A percentile compares a stretch with the other conserved stretches of the same genome.
Evolutionary conservation across 2,797 vertebrate genomes (phyloP).

Genomic region (Anomalospiza imberbis): DNA sequence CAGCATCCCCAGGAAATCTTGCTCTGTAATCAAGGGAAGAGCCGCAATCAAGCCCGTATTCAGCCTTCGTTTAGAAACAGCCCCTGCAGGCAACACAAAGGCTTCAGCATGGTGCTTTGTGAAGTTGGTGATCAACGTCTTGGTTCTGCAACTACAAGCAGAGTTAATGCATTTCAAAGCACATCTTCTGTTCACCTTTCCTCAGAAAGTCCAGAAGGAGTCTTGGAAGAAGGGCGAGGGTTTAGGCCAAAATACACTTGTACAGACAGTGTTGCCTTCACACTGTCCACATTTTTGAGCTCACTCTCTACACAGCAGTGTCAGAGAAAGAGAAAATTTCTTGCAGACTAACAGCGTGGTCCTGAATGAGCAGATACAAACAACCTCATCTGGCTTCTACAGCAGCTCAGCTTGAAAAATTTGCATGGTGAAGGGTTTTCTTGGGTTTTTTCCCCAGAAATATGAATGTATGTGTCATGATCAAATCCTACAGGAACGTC

Average conservation of each 20-base stretch:
- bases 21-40: constrained; percentile 78
- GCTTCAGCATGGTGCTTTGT: constrained; percentile 50
- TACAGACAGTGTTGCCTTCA: neutral
- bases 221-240: neutral
- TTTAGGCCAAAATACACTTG: neutral
- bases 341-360: neutral
- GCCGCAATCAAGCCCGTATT: constrained; percentile 81
- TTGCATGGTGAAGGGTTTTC: neutral
- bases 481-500: neutral
- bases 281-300: neutral
- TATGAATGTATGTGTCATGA: neutral
- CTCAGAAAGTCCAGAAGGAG: neutral
- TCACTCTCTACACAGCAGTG: neutral
- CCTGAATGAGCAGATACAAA: neutral
- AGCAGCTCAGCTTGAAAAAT: neutral
- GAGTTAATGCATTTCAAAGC: neutral
- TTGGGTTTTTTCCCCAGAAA: neutral
- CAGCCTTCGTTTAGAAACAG: constrained; percentile 75
- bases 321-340: neutral
- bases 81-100: constrained; percentile 72
- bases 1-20: constrained; percentile 79
- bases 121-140: constrained; percentile 24
- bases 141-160: constrained; percentile 20
- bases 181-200: neutral
- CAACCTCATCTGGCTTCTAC: neutral